These are phyloP conservation scores for Cassiopea andromeda DNA, from an alignment of 30 jellyfish, hydroid and myxozoan genomes.

Conservation along the genomic window DNA sequence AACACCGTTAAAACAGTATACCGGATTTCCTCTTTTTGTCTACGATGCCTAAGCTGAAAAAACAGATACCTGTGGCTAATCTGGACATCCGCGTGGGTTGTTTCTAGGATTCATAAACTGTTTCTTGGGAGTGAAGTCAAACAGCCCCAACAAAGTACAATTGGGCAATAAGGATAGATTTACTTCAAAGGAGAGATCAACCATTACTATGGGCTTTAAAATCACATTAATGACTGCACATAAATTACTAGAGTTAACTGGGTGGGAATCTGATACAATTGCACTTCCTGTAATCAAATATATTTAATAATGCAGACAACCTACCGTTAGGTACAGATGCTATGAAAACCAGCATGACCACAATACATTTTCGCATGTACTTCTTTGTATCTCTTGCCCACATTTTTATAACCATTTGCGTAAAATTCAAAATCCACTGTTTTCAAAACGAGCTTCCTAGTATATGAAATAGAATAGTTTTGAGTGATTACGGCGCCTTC, in stretches of 20 bases:
- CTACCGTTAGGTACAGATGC: background rate
- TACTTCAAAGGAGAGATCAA: too few species aligned
- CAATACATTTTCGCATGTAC: background rate
- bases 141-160: too few species aligned
- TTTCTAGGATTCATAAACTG: too few species aligned
- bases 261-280: background rate
- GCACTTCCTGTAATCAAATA: background rate
- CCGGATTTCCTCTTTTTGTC: background rate
- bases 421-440: background rate
- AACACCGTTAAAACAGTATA: background rate
- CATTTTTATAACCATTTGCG: background rate
- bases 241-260: background rate
- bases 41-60: too few species aligned
- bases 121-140: too few species aligned
- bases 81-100: too few species aligned
- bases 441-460: background rate
- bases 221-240: too few species aligned
- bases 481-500: too few species aligned
- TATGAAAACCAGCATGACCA: background rate
- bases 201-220: too few species aligned
- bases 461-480: too few species aligned
- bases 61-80: too few species aligned
- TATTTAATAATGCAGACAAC: background rate
- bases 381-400: background rate
- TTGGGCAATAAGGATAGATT: too few species aligned